Conservation (phyloP, 2,888 invertebrate genomes). For the Nymphalis urticae region DNA sequence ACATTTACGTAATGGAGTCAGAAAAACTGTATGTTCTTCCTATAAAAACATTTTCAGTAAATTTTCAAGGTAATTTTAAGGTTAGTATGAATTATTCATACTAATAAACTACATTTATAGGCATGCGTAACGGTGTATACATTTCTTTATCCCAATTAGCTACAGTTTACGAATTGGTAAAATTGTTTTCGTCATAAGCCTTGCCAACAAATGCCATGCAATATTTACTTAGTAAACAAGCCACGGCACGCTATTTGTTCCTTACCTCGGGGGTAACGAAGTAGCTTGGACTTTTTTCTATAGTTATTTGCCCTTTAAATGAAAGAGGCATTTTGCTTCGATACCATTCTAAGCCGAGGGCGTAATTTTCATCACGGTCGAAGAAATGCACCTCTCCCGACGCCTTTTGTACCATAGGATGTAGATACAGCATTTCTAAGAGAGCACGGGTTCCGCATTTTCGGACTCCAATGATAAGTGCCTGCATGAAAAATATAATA, state of each 20-base stretch:
- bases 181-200: slow-evolving; percentile 6
- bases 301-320: slow-evolving; percentile 94
- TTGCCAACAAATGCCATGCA: slow-evolving; percentile 4
- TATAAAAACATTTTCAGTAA: slow-evolving; percentile 29
- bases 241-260: slow-evolving; percentile 24
- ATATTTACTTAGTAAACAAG: slow-evolving; percentile 24
- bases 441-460: slow-evolving; percentile 98
- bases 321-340: slow-evolving; percentile 96
- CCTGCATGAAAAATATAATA: slow-evolving; percentile 69
- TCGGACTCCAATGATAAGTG: slow-evolving; percentile 96
- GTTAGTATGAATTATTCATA: slow-evolving; percentile 34
- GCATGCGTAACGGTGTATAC: slow-evolving; percentile 10
- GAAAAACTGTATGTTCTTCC: slow-evolving; percentile 20
- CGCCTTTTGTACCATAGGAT: slow-evolving; percentile 95
- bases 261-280: slow-evolving; percentile 96
- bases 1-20: slow-evolving; percentile 21
- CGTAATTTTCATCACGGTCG: slow-evolving; percentile 96
- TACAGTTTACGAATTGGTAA: slow-evolving; percentile 17
- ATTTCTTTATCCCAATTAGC: slow-evolving; percentile 28
- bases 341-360: slow-evolving; percentile 97
- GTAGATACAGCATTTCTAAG: slow-evolving; percentile 97
- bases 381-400: slow-evolving; percentile 98
- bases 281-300: slow-evolving; percentile 99
- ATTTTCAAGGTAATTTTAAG: slow-evolving; percentile 24
- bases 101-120: slow-evolving; percentile 19